Evolutionary conservation across 2,888 invertebrate genomes (phyloP), one percentile per base, ranked within the genome.

Genomic region (Acleris literana): DNA sequence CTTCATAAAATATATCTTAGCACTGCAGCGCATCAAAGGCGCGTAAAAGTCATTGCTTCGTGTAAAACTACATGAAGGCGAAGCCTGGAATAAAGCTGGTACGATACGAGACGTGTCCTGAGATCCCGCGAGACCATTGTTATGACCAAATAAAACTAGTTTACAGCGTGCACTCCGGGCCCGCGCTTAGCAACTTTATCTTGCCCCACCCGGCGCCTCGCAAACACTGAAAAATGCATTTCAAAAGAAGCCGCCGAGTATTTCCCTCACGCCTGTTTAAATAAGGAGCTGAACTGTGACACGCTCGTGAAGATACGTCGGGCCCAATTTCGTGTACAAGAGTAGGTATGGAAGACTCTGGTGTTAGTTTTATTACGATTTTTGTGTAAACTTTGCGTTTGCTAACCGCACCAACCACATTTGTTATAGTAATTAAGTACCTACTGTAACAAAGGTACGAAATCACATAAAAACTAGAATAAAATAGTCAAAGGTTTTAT

Each of bases 131-230:
- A 71, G 83, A 80, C 74, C 71, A 79, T 83, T 86, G 82, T 84
- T 84, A 85, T 80, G 79, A 79, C 72, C 81, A 76, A 85, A 82
- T 86, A 84, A 86, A 87, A 86, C 79, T 83, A 84, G 81, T 86
- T 87, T 84, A 82, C 83, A 83, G 74, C 77, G 70, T 70, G 76
- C 80, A 78, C 79, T 78, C 70, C 75, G 73, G 76, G 72, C 78
- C 66, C 70, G 71, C 77, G 83, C 82, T 85, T 83, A 80, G 79
- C 79, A 83, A 86, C 80, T 86, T 82, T 84, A 86, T 84, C 79
- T 81, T 62, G 57, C 73, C 66, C 69, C 74, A 63, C 68, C 65
- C 66, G 62, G 52, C 52, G 56, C 58, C 49, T 48, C 25, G 46
- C 61, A 33, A 44, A 29, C 61, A 63, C 61, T 62, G 58, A 64